phyloP scores from a whole-genome alignment of 2,113 vertebrate species.

The Gallinago jamesoni region DNA sequence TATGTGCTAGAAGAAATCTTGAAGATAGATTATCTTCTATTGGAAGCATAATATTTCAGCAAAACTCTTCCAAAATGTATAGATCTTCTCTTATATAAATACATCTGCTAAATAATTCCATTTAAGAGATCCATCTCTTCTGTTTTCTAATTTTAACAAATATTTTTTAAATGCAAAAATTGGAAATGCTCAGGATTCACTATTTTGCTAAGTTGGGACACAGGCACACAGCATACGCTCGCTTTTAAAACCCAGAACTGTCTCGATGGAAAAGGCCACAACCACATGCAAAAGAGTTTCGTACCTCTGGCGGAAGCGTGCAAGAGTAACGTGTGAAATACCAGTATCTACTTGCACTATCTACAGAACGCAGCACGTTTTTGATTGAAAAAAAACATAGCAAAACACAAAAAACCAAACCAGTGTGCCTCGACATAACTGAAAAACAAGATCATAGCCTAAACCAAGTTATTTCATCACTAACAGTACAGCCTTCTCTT shows the following conservation, averaged over 20 bases:
- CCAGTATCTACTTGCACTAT: neutral
- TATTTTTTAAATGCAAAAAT: neutral
- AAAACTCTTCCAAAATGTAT: neutral
- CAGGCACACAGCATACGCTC: neutral
- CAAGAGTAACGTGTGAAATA: neutral
- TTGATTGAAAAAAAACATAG: neutral
- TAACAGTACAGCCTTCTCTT: slow-evolving; percentile 47
- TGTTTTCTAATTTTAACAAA: neutral
- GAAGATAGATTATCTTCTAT: neutral
- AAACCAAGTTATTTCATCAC: slow-evolving; percentile 12
- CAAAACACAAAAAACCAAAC: no score
- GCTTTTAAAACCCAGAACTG: neutral
- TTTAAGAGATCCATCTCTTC: neutral
- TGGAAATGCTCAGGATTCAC: neutral
- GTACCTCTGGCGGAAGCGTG: accelerated
- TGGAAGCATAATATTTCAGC: neutral
- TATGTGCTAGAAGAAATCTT: neutral
- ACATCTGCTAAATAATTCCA: neutral
- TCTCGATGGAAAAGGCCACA: neutral
- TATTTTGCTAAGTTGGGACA: neutral
- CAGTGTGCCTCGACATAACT: neutral
- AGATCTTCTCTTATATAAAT: neutral
- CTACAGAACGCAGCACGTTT: neutral
- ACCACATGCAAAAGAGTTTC: neutral
- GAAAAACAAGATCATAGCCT: slow-evolving; percentile 1